These are phyloP conservation scores for Phaethon lepturus DNA, from an alignment of 2,113 vertebrate genomes.

Conservation along the genomic window DNA sequence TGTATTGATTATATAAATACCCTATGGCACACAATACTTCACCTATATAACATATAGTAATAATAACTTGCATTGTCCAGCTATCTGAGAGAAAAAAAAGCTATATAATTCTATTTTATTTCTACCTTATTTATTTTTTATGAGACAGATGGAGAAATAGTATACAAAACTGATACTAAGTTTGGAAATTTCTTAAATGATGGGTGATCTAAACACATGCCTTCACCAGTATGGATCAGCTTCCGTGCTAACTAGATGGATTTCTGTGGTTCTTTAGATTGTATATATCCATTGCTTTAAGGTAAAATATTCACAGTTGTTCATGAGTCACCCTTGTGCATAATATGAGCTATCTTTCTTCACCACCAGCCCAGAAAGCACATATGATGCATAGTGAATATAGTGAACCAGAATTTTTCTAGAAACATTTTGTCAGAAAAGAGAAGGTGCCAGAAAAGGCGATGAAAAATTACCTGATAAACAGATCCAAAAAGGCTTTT, in stretches of 20 bases:
- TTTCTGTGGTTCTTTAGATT: not conserved
- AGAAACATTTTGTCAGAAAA: not conserved
- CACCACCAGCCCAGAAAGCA: not conserved
- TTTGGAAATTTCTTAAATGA: not conserved
- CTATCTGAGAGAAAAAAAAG: not conserved
- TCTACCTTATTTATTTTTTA: not conserved
- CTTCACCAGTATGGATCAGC: not conserved
- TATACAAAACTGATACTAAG: not conserved
- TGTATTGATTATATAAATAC: not conserved
- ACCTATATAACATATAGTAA: not conserved
- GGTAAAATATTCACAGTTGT: not conserved
- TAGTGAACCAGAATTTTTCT: not conserved
- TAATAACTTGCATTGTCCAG: not conserved
- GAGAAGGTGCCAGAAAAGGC: not conserved
- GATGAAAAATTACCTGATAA: not conserved
- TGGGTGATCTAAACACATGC: not conserved
- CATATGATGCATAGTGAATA: not conserved
- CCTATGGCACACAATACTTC: not conserved
- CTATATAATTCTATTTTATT: not conserved
- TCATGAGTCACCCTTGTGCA: not conserved
- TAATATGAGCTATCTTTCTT: not conserved
- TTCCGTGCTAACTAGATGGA: not conserved
- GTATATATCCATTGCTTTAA: not conserved
- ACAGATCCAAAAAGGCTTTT: not conserved
- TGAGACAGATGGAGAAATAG: not conserved